Evolutionary conservation across 1,140 invertebrate genomes (phyloP).

Genomic region (Trichogramma pretiosum): DNA sequence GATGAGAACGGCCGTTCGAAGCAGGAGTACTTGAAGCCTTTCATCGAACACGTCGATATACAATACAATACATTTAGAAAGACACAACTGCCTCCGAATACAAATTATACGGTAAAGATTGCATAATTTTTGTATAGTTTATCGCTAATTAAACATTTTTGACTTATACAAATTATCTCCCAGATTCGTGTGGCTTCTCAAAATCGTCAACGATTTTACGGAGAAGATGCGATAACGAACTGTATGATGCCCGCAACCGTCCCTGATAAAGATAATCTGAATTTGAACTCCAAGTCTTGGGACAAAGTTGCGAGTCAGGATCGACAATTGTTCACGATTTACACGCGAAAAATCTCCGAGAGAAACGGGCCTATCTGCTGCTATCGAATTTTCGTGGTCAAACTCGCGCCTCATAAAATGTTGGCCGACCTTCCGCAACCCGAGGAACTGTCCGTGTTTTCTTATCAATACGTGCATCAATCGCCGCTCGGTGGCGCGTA

Average conservation of each 20-base stretch:
- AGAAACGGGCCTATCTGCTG: conserved; percentile 82
- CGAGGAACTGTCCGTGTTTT: conserved; percentile 55
- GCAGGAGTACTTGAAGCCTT: conserved; percentile 50
- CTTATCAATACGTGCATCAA: conserved; percentile 65
- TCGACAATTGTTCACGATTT: conserved; percentile 61
- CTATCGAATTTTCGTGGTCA: conserved; percentile 69
- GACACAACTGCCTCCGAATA: conserved; percentile 63
- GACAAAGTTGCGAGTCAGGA: conserved; percentile 58
- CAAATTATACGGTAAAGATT: conserved; percentile 61
- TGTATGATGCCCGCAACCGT: conserved; percentile 61
- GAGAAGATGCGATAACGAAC: conserved; percentile 50
- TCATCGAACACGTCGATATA: conserved; percentile 51
- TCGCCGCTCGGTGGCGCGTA: conserved; percentile 60
- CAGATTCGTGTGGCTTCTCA: conserved; percentile 51
- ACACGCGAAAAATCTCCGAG: conserved; percentile 66
- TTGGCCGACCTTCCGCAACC: conserved; percentile 59
- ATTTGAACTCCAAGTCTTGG: conserved; percentile 60
- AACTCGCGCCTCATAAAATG: conserved; percentile 55
- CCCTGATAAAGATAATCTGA: conserved; percentile 56
- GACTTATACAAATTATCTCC: too few species aligned
- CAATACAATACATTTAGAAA: conserved; percentile 48
- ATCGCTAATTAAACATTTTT: too few species aligned
- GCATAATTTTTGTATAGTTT: background rate
- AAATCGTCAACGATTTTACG: conserved; percentile 59
- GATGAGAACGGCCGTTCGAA: conserved; percentile 49